Base-by-base conservation (phyloP, 2,888 invertebrate species). In the Cryptocephalus moraei region DNA sequence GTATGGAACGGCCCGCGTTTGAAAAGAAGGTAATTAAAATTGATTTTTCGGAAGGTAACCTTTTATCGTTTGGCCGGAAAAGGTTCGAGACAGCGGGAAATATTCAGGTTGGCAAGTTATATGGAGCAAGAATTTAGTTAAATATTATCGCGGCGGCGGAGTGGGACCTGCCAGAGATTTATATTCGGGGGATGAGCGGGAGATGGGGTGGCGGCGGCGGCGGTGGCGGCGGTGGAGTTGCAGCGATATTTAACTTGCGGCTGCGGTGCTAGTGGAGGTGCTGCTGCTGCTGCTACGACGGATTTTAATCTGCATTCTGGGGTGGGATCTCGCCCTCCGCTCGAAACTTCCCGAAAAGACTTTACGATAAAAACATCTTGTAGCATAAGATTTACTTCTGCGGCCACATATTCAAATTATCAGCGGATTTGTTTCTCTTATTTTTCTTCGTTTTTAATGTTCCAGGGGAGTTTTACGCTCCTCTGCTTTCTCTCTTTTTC, bases 331-430 rank as follows among this genome's bases (percentile, higher is more conserved):
- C 68, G 67, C 66, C 68, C 66, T 64, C 62, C 62, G 62, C 64
- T 11, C n/a, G 60, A 61, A 66, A 66, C 64, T 66, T 22, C 63
- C 59, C 59, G 64, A 64, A 64, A 65, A 65, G 65, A 62, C 64
- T 63, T 9, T 36, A 67, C 69, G 70, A 71, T 70, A 71, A 71
- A 71, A 71, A 71, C 71, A 71, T 71, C 71, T 71, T 71, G 71
- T 71, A 69, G 66, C 67, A 64, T 60, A 66, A 71, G 70, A 71
- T 70, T 71, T 71, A 71, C 70, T 71, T 67, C 69, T 67, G 63
- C 67, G 64, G 65, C 67, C 71, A 71, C 71, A 71, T 71, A 71
- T 72, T 71, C 71, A 73, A 73, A 73, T 72, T 72, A 73, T 73
- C 72, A 72, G 67, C 68, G 64, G 72, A 72, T 73, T 72, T 72